Percentiles rank a stretch among this genome's conserved stretches.
Conservation (phyloP, 1,140 invertebrate genomes). For the Psix sp. region DNA sequence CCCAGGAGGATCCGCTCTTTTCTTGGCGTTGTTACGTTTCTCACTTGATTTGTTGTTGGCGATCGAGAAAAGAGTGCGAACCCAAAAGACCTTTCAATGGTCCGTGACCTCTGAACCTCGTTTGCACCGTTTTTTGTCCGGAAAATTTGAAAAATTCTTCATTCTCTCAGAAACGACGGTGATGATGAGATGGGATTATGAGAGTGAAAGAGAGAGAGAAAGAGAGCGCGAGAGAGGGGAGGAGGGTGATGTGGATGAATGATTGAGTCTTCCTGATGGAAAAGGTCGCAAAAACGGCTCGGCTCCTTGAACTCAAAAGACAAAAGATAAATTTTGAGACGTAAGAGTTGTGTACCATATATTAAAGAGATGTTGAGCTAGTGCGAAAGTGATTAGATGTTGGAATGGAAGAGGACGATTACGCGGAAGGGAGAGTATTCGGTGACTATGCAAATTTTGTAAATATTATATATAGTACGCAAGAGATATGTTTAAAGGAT, state of each 20-base stretch:
- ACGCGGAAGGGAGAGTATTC: conserved; percentile 41
- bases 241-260: too few species aligned
- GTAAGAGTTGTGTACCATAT: conserved; percentile 63
- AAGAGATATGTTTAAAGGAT: conserved; percentile 72
- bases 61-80: too few species aligned
- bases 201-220: too few species aligned
- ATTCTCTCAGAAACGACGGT: too few species aligned
- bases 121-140: too few species aligned
- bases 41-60: too few species aligned
- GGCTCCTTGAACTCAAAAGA: conserved; percentile 58
- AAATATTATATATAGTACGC: conserved; percentile 75
- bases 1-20: not conserved
- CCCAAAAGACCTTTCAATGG: too few species aligned
- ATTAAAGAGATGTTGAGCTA: conserved; percentile 50
- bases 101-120: too few species aligned
- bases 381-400: conserved; percentile 44
- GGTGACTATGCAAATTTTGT: conserved; percentile 66
- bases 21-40: too few species aligned
- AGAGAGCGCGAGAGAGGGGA: too few species aligned
- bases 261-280: conserved; percentile 20
- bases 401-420: conserved; percentile 26
- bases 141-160: too few species aligned
- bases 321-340: conserved; percentile 55
- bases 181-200: too few species aligned
- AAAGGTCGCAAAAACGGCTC: conserved; percentile 12